These are phyloP conservation scores for Tridacna gigas DNA, from an alignment of 2,888 invertebrate species.

Conservation along the genomic window DNA sequence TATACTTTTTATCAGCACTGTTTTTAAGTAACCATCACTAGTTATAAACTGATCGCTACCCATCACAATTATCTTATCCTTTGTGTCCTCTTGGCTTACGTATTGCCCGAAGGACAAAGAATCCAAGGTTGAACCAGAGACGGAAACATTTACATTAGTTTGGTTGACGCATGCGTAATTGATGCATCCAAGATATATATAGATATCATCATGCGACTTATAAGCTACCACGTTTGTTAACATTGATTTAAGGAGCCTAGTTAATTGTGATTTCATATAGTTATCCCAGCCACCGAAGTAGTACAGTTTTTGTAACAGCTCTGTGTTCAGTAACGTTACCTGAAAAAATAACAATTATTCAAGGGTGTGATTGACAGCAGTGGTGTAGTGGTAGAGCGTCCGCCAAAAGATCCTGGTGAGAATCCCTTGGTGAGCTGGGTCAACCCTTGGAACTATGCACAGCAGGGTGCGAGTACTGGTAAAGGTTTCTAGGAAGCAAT, in stretches of 20 bases:
- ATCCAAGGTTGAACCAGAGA: neutral
- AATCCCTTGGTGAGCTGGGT: too few relatives aligned
- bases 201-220: neutral
- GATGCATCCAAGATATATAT: conserved; percentile 5
- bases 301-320: conserved; percentile 36
- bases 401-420: too few relatives aligned
- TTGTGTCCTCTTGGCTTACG: conserved; percentile 10
- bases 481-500: too few relatives aligned
- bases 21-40: neutral
- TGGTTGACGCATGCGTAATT: neutral
- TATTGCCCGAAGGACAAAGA: conserved; percentile 20
- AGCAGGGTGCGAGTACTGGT: too few relatives aligned
- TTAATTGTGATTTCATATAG: conserved; percentile 15
- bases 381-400: too few relatives aligned
- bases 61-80: conserved; percentile 3
- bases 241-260: neutral
- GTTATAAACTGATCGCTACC: neutral
- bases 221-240: neutral
- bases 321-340: conserved; percentile 49
- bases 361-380: too few relatives aligned
- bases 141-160: neutral
- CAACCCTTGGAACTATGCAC: too few relatives aligned
- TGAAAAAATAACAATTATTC: conserved; percentile 27
- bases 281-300: conserved; percentile 26
- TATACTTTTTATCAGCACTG: neutral